Percentiles rank a stretch among this genome's conserved stretches.
These are phyloP conservation scores for Drosophila auraria DNA, from an alignment of 1,140 invertebrate genomes.

Conservation along the genomic window DNA sequence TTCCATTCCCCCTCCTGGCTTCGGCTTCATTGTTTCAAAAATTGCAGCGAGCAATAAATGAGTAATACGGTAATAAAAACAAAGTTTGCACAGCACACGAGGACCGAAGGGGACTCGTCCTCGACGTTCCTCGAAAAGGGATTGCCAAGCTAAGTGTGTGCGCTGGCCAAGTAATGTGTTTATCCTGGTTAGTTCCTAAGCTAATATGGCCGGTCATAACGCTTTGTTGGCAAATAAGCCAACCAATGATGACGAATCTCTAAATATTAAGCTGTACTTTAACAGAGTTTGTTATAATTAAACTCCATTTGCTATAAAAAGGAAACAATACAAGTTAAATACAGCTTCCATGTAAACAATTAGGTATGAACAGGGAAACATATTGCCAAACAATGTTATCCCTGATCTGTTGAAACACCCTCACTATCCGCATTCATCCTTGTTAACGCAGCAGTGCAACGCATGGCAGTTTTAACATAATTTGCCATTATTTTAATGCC, in stretches of 20 bases:
- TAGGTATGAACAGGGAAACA: not conserved
- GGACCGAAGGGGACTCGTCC: slow-evolving; percentile 7
- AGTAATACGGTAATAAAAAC: slow-evolving; percentile 68
- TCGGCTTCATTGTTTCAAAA: slow-evolving; percentile 66
- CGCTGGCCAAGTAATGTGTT: slow-evolving; percentile 40
- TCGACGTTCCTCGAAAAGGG: slow-evolving; percentile 13
- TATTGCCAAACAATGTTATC: not conserved
- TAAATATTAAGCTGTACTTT: not conserved
- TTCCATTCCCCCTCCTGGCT: slow-evolving; percentile 1
- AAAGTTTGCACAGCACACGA: slow-evolving; percentile 55
- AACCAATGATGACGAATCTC: not conserved
- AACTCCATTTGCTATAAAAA: not conserved
- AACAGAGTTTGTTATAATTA: too few relatives aligned
- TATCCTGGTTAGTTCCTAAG: slow-evolving; percentile 29
- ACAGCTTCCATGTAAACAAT: not conserved
- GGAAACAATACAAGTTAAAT: too few relatives aligned
- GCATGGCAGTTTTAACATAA: slow-evolving; percentile 51
- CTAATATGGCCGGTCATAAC: slow-evolving; percentile 1
- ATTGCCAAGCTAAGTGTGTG: slow-evolving; percentile 9
- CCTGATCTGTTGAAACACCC: not conserved
- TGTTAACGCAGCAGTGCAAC: slow-evolving; percentile 13
- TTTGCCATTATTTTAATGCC: slow-evolving; percentile 71
- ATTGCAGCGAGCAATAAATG: slow-evolving; percentile 68
- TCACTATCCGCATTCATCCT: slow-evolving; percentile 1
- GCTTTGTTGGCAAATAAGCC: not conserved